phyloP scores from a whole-genome alignment of 2,113 vertebrate genomes.

The Haliaeetus leucogaster region DNA sequence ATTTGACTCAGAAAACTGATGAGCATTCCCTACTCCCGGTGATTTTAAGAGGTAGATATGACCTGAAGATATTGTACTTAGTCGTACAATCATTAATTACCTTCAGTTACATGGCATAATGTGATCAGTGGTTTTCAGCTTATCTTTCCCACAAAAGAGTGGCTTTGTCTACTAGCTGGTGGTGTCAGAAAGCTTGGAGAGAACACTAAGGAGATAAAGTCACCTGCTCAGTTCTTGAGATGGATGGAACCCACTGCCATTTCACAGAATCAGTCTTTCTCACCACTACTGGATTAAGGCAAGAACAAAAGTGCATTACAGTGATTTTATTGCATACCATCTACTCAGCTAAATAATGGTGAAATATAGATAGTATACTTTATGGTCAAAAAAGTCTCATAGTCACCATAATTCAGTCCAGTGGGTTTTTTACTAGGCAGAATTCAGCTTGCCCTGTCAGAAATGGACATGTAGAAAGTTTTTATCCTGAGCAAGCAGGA shows the following conservation, averaged over 20 bases:
- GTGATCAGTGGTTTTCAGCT: not conserved
- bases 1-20: not conserved
- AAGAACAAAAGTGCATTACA: not conserved
- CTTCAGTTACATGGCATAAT: not conserved
- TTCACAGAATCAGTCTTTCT: not conserved
- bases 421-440: not conserved
- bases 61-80: not conserved
- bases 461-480: not conserved
- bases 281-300: not conserved
- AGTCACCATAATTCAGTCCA: not conserved
- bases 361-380: not conserved
- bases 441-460: not conserved
- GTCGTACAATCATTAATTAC: not conserved
- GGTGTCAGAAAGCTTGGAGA: not conserved
- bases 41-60: not conserved
- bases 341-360: not conserved
- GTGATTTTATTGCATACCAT: not conserved
- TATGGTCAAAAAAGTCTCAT: not conserved
- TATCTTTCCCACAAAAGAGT: not conserved
- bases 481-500: not conserved
- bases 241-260: not conserved
- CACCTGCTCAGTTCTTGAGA: not conserved
- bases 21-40: not conserved
- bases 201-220: not conserved
- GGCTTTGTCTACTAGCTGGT: not conserved